Evolutionary conservation across 2,113 vertebrate species (phyloP), one percentile per base, ranked within the genome.

Genomic region (Myodes glareolus): DNA sequence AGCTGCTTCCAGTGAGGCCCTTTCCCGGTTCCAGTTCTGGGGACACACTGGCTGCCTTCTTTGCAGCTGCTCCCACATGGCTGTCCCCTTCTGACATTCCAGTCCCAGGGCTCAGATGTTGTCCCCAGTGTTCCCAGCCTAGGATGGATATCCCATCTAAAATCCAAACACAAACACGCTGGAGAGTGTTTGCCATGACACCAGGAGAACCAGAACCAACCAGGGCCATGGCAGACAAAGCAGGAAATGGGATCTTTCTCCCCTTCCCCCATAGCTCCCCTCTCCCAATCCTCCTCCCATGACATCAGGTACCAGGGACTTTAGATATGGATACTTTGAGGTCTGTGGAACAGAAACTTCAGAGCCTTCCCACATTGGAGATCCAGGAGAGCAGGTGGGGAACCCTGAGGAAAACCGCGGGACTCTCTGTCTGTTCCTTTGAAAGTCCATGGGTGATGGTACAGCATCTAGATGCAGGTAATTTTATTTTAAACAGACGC

Each of bases 11-110:
- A 84, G 55, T n/a, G 85, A 80, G 81, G 72, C 77, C 85, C 94
- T 97, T 92, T 75, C 88, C 88, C 13, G n/a, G n/a, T 95, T 90
- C 76, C 33, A 89, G 67, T 73, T 92, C 88, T 86, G 82, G 93
- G 89, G 85, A 33, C 0, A 7, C 88, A 61, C 50, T 96, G 91
- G 92, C 76, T 5, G 1, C 31, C 61, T 45, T 73, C 52, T 52
- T 77, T 5, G 3, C 95, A 96, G 94, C 92, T 94, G 95, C 80
- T 94, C 31, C 82, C 65, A 8, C 39, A 14, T 12, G 47, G 67
- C 80, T 75, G 2, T 42, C 61, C 7, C 76, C 76, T 95, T 27
- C 39, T 58, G 17, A 90, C 14, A 21, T 42, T 58, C 45, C 84
- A 72, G 75, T 96, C 36, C 36, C 39, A 73, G 92, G 42, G 61